Evolutionary conservation across 2,888 invertebrate species (phyloP).

Genomic region (Philhelius pedissequus): DNA sequence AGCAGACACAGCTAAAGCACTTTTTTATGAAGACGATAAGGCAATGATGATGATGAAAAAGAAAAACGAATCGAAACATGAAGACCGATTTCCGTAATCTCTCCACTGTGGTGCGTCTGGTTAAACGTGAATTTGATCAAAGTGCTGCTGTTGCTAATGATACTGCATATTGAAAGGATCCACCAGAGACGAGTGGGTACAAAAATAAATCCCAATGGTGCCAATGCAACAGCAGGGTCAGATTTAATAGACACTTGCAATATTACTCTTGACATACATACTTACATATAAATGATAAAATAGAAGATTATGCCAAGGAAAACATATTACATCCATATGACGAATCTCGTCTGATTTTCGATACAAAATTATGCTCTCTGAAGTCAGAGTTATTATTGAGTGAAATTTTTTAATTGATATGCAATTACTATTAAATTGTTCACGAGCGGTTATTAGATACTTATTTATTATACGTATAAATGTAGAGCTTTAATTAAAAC

Average conservation of each 20-base stretch:
- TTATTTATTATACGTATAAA: neutral
- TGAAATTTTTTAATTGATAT: slow-evolving; percentile 39
- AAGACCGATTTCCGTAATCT: slow-evolving; percentile 6
- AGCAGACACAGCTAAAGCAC: neutral
- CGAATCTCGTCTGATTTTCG: neutral
- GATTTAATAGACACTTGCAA: slow-evolving; percentile 26
- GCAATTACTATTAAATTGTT: neutral
- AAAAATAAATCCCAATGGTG: slow-evolving; percentile 22
- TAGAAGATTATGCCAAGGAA: slow-evolving; percentile 17
- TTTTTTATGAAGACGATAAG: neutral
- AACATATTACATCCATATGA: neutral
- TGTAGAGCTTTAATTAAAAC: neutral
- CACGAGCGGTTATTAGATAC: neutral
- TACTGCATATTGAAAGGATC: slow-evolving; percentile 51
- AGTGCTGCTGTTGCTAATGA: neutral
- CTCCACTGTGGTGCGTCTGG: slow-evolving; percentile 12
- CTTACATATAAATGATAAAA: slow-evolving; percentile 13
- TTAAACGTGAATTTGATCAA: slow-evolving; percentile 59
- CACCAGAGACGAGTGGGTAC: slow-evolving; percentile 18
- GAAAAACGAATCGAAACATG: slow-evolving; percentile 5
- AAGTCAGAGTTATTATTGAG: neutral
- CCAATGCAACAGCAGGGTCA: slow-evolving; percentile 25
- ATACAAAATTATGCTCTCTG: neutral
- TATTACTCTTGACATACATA: slow-evolving; percentile 33
- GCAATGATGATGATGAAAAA: neutral